Base-by-base conservation (phyloP, 2,888 invertebrate genomes). In the Drosophila buzzatii region DNA sequence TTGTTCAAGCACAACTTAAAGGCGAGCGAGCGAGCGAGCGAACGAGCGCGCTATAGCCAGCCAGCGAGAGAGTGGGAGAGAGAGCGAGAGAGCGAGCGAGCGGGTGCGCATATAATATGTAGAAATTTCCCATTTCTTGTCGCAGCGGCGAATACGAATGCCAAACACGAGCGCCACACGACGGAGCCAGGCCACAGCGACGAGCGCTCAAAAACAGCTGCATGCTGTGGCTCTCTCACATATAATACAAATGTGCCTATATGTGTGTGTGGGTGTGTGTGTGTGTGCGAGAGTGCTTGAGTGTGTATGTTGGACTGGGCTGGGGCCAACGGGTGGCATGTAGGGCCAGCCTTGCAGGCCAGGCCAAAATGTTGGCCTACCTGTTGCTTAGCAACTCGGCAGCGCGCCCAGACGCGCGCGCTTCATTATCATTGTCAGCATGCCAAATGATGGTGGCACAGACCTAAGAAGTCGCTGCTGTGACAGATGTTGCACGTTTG, bases 321-420 rank as follows among this genome's bases (percentile, higher is more conserved):
- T 35, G 41, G 18, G 6, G 0, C 16, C 31, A 35, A 12, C 2
- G 7, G 3, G 31, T 2, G 6, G 6, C n/a, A 16, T 9, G 31
- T 2, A 1, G 42, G 35, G 59, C 1, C 31, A 49, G 49, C 39
- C 49, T 39, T 39, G 52, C 73, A 61, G 70, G 56, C 42, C 61
- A 58, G 39, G 53, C 49, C 61, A 61, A 65, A 71, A 70, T 74
- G 81, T 71, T 73, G 71, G 85, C 91, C 91, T 91, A 91, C 91
- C 91, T 91, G 91, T 91, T 91, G 91, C 91, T 91, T 82, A 83
- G 85, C 79, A 85, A 85, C 82, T 79, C 73, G 64, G 78, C 65
- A 70, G 64, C 33, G 66, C 75, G 75, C 57, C 70, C 70, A 65
- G 75, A 65, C 79, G 70, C 62, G 70, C 62, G 63, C 60, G 70